Evolutionary conservation across 2,113 vertebrate genomes (phyloP).

Genomic region (Gallinago undulata): DNA sequence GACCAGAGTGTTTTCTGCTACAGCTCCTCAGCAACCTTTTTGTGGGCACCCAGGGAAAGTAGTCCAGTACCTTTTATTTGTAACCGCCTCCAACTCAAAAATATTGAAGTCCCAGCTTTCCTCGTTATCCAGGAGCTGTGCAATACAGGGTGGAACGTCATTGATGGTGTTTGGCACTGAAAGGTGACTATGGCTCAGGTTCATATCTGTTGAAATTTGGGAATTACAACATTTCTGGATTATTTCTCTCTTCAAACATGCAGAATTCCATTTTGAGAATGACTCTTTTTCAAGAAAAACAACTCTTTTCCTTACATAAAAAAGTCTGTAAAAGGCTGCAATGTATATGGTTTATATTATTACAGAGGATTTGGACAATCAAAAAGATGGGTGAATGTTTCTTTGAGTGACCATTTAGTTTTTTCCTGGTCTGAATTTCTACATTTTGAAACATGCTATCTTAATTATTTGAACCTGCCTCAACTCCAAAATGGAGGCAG

Average conservation of each 20-base stretch:
- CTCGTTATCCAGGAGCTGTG: constrained; percentile 88
- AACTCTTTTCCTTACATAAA: background rate
- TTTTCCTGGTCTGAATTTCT: background rate
- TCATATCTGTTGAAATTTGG: constrained; percentile 76
- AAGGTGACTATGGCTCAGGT: constrained; percentile 83
- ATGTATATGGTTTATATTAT: background rate
- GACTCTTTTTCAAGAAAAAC: background rate
- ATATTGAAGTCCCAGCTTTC: constrained; percentile 96
- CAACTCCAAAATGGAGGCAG: background rate
- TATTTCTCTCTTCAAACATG: background rate
- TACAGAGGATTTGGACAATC: background rate
- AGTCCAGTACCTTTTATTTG: constrained; percentile 86
- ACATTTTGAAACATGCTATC: background rate
- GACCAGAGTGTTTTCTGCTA: background rate
- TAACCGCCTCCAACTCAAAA: constrained; percentile 92
- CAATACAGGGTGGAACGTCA: constrained; percentile 84
- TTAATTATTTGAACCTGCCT: constrained; percentile 6
- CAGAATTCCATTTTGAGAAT: background rate
- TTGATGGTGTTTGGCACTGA: constrained; percentile 84
- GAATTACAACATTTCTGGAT: background rate
- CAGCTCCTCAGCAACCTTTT: background rate
- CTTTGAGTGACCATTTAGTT: background rate
- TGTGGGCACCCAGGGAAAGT: background rate
- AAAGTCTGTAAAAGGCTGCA: background rate
- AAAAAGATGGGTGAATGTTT: background rate